Evolutionary conservation across 2,113 vertebrate genomes (phyloP), one percentile per base, ranked within the genome.

Genomic region (Misgurnus mizolepis): DNA sequence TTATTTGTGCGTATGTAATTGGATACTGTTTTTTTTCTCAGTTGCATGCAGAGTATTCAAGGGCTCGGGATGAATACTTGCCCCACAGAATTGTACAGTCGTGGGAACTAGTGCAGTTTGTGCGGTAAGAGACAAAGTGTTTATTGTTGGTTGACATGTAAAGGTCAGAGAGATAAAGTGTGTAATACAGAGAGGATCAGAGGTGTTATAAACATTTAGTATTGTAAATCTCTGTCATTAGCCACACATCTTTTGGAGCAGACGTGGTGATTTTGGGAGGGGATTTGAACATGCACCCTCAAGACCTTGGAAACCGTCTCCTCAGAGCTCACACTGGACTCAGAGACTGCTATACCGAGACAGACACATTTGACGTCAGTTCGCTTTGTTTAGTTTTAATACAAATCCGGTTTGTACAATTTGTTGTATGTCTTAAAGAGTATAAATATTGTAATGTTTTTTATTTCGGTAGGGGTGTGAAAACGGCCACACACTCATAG

Each of bases 21-120:
- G 58, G 18, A 75, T 18, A 75, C 0, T 3, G 74, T 14, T 67
- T 58, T 72, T 56, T 55, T 34, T 75, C 17, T 58, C 87, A 95
- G 95, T 92, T 95, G 49, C 95, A 94, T 0, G 95, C 95, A 0
- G 95, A 95, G 78, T 95, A 95, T 89, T 91, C 70, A 81, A 90
- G 95, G 77, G 91, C 92, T 77, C 93, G 91, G 80, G 95, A 95
- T 0, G 76, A 84, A 71, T 95, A 95, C 89, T 88, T 93, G 56
- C 88, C 94, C 7, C 95, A 95, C 86, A 93, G 95, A 14, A 90
- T 94, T 80, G 90, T 93, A 80, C 95, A 95, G 88, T 90, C 94
- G 82, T 95, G 95, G 95, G 94, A 95, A 88, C 90, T 95, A 83
- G 92, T 90, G 0, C 94, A 95, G 87, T 95, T 95, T 87, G 92